A percentile compares a stretch with the other conserved stretches of the same genome.
These are phyloP conservation scores for Cabera pusaria DNA, from an alignment of 2,888 invertebrate genomes.

Conservation along the genomic window DNA sequence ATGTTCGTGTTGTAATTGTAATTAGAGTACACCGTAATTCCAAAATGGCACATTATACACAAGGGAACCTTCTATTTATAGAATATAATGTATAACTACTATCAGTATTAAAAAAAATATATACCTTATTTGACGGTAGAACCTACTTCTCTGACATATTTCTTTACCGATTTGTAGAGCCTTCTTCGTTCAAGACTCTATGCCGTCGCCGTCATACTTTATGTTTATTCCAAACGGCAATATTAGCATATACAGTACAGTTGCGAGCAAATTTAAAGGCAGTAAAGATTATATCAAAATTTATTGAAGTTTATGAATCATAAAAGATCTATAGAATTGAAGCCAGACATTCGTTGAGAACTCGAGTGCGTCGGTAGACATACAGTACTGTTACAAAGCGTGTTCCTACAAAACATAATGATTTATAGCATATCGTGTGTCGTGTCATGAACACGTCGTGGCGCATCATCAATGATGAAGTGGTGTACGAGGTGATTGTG, in stretches of 20 bases:
- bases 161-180: conserved; percentile 9
- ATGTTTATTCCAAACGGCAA: conserved; percentile 1
- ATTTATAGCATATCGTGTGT: conserved; percentile 24
- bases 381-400: conserved; percentile 13
- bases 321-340: conserved; percentile 6
- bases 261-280: conserved; percentile 6
- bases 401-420: conserved; percentile 22
- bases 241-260: conserved; percentile 4
- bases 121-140: conserved; percentile 1
- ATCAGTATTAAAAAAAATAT: conserved; percentile 4
- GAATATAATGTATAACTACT: too few species aligned
- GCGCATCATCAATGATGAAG: conserved; percentile 26
- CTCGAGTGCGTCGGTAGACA: conserved; percentile 8
- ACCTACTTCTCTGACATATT: conserved; percentile 9
- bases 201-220: conserved; percentile 4
- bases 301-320: conserved; percentile 3
- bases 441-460: conserved; percentile 16
- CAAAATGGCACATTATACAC: conserved; percentile 23
- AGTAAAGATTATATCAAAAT: conserved; percentile 10
- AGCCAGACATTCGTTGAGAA: conserved; percentile 15
- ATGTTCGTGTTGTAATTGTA: conserved; percentile 25
- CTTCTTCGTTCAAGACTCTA: conserved; percentile 11
- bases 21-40: conserved; percentile 34
- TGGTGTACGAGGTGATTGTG: conserved; percentile 20
- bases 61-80: too few species aligned